Evolutionary conservation across 2,797 vertebrate genomes (phyloP).

Genomic region (Myiotriccus ornatus): DNA sequence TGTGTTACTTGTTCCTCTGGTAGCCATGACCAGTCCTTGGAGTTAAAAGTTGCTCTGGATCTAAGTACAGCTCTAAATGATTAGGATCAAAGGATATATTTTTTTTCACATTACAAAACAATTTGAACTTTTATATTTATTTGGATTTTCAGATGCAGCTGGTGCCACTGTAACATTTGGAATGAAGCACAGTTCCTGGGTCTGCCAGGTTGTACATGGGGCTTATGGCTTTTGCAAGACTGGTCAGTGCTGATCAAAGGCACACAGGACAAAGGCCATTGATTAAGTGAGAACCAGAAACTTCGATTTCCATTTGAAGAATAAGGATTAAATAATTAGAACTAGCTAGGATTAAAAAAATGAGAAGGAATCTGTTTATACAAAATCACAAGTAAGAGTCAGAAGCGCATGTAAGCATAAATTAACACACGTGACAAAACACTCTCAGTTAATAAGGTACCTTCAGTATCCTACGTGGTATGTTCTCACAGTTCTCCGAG

Average conservation of each 20-base stretch:
- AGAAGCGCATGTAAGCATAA: not conserved
- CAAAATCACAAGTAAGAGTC: not conserved
- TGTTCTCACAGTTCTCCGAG: not conserved
- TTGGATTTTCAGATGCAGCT: not conserved
- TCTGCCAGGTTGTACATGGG: not conserved
- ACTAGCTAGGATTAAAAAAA: not conserved
- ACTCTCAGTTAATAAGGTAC: not conserved
- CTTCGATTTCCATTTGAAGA: not conserved
- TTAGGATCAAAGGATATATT: not conserved
- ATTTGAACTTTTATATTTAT: not conserved
- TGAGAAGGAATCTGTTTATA: not conserved
- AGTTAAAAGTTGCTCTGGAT: not conserved
- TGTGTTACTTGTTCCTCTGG: not conserved
- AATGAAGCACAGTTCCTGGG: not conserved
- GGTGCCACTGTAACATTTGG: not conserved
- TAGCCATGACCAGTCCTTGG: not conserved
- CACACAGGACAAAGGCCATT: not conserved
- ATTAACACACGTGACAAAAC: not conserved
- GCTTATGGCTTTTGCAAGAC: not conserved
- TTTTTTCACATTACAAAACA: not conserved
- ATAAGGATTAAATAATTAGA: not conserved
- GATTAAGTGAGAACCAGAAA: not conserved
- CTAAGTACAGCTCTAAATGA: not conserved
- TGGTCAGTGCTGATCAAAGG: not conserved
- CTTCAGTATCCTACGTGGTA: accelerated